A percentile compares a stretch with the other conserved stretches of the same genome.
Conservation (phyloP, 1,140 invertebrate species). For the Nilaparvata lugens region DNA sequence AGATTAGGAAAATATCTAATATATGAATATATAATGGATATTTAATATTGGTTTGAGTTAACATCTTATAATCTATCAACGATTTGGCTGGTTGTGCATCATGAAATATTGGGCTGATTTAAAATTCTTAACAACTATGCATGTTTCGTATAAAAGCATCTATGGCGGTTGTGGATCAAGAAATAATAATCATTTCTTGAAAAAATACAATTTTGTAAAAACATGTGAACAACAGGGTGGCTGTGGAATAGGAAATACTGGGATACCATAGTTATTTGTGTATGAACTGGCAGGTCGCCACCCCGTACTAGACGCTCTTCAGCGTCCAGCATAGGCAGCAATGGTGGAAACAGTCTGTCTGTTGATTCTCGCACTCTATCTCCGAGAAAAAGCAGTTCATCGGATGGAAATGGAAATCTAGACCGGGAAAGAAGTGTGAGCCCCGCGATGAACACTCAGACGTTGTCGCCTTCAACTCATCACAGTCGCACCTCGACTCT, state of each 20-base stretch:
- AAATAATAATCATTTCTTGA: no score
- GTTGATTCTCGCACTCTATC: conserved; percentile 17
- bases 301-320: conserved; percentile 44
- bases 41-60: no score
- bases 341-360: conserved; percentile 24
- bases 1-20: no score
- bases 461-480: neutral
- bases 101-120: no score
- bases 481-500: conserved; percentile 20
- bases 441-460: conserved; percentile 23
- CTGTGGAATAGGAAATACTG: no score
- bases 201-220: no score
- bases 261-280: conserved; percentile 15
- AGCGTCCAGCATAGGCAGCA: conserved; percentile 42
- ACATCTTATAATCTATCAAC: no score
- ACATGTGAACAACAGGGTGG: no score
- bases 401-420: neutral
- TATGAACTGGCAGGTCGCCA: conserved; percentile 38
- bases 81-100: no score
- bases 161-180: neutral
- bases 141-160: no score
- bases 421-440: conserved; percentile 14
- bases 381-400: neutral
- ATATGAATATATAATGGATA: no score
- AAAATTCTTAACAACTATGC: no score